Evolutionary conservation across 2,797 vertebrate species (phyloP), one percentile per base, ranked within the genome.

Genomic region (Cossypha niveicapilla): DNA sequence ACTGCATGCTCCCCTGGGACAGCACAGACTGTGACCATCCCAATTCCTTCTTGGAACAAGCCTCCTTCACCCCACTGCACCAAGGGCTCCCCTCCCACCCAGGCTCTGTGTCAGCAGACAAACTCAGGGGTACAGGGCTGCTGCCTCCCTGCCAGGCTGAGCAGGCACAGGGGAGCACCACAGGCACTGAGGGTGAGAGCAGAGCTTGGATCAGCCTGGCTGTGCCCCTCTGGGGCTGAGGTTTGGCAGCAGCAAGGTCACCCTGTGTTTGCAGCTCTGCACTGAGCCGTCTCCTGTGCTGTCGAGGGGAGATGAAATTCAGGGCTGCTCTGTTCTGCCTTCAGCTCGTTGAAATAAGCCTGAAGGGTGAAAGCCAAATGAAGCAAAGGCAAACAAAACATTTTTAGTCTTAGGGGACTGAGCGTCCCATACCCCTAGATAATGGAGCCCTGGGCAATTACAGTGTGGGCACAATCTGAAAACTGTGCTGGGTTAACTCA

Each of bases 141-240:
- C 25, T 72, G 11, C 0, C 45, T 67, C 54, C 53, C 28, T 50
- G 51, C 37, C 68, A 51, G 68, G 60, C 45, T 56, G 35, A 37
- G 74, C 42, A 27, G 42, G 48, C 50, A 45, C 9, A 1, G 70
- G 34, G 10, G 4, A 30, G 45, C 15, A 22, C 18, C 11, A 1
- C 11, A 1, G 2, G 5, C 27, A 18, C 30, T 1, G 3, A 10
- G 30, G 19, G 9, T 3, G 13, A 13, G 37, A 45, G 57, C 66
- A 74, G 83, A 62, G 39, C 54, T 37, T 2, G 30, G 53, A 67
- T 22, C 62, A 47, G 62, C 54, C 1, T 9, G 27, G 27, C 25
- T 78, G 42, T 8, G 62, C 10, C 34, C 17, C 7, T 44, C 19
- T 66, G 47, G 25, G 42, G 28, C 17, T 77, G 63, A 9, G 6